A percentile compares a stretch with the other conserved stretches of the same genome.
Evolutionary conservation across 1,140 invertebrate genomes (phyloP).

Genomic region (Lasioglossum albipes): DNA sequence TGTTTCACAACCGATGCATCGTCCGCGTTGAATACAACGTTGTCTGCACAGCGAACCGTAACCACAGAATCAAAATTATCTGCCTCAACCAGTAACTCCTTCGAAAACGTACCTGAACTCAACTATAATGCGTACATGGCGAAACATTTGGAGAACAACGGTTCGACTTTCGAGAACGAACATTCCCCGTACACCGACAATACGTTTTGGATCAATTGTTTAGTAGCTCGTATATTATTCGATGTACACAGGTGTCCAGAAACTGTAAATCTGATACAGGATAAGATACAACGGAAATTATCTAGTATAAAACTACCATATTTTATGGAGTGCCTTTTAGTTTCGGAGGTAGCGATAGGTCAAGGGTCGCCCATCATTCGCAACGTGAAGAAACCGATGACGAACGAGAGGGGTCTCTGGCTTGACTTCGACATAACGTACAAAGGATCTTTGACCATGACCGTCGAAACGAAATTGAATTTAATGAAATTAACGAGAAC

Average conservation of each 20-base stretch:
- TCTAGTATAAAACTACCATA: conserved; percentile 92
- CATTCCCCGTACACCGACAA: conserved; percentile 61
- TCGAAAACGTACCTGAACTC: conserved; percentile 66
- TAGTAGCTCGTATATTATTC: conserved; percentile 88
- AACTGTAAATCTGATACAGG: conserved; percentile 83
- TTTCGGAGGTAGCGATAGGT: conserved; percentile 89
- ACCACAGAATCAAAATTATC: conserved; percentile 67
- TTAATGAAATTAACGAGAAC: conserved; percentile 90
- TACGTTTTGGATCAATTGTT: conserved; percentile 86
- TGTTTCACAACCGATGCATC: conserved; percentile 63
- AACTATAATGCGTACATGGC: conserved; percentile 75
- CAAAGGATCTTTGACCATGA: conserved; percentile 92
- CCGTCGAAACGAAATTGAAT: conserved; percentile 97
- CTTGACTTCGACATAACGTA: conserved; percentile 95
- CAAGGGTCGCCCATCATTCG: conserved; percentile 88
- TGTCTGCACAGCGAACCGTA: conserved; percentile 24
- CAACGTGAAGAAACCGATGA: conserved; percentile 85
- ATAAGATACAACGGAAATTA: conserved; percentile 92
- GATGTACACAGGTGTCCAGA: conserved; percentile 86
- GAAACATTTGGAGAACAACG: conserved; percentile 69
- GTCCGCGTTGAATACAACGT: conserved; percentile 18
- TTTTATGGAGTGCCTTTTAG: conserved; percentile 91
- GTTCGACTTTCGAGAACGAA: conserved; percentile 13
- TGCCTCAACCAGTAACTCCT: conserved; percentile 44
- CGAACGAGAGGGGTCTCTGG: conserved; percentile 95